phyloP scores from a whole-genome alignment of 1,140 invertebrate genomes.

The Drosophila nigrodunni region DNA sequence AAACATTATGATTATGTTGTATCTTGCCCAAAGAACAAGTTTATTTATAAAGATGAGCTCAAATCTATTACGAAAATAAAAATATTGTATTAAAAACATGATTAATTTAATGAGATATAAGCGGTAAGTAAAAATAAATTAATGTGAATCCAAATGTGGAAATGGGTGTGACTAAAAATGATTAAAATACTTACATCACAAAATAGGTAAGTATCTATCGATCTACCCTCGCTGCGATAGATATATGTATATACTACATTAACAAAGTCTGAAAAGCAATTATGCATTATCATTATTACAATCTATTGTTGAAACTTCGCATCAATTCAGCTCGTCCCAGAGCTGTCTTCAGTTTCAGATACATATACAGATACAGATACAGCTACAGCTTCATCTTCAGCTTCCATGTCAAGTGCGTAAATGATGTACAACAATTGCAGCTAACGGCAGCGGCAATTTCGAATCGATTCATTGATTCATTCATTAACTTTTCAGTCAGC shows the following conservation, averaged over 20 bases:
- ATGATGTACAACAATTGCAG: slow-evolving; percentile 58
- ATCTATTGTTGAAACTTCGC: slow-evolving; percentile 23
- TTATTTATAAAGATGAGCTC: slow-evolving; percentile 75
- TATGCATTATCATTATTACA: slow-evolving; percentile 53
- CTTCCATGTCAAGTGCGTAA: slow-evolving; percentile 50
- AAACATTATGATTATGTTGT: slow-evolving; percentile 62
- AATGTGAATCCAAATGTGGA: background rate
- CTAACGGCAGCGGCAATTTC: slow-evolving; percentile 48
- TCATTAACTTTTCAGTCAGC: slow-evolving; percentile 67
- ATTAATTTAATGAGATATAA: background rate
- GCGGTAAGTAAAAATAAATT: background rate
- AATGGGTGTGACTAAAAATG: background rate
- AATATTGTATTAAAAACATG: slow-evolving; percentile 45
- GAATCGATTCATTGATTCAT: slow-evolving; percentile 39
- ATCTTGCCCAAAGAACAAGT: slow-evolving; percentile 81
- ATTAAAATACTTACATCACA: background rate
- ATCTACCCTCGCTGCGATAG: slow-evolving; percentile 27
- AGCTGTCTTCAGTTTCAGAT: slow-evolving; percentile 29
- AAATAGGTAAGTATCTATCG: background rate
- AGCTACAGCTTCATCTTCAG: background rate
- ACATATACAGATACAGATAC: too few species aligned
- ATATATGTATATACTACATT: background rate
- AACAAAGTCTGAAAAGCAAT: slow-evolving; percentile 20
- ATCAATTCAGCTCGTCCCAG: slow-evolving; percentile 6
- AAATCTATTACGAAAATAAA: slow-evolving; percentile 59